phyloP scores from a whole-genome alignment of 1,140 invertebrate species.

The Hylaeus volcanicus region DNA sequence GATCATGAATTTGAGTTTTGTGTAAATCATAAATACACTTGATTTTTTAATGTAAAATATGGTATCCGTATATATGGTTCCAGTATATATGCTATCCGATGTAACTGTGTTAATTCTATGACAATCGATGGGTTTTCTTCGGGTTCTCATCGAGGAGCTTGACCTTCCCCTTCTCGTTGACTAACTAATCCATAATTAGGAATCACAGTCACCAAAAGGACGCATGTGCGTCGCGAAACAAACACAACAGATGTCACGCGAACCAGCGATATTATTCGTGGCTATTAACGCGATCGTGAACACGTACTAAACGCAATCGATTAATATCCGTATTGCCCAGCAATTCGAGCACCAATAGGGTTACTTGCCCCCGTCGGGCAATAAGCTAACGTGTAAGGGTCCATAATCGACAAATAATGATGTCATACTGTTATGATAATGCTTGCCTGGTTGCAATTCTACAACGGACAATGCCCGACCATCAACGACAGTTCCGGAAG shows the following conservation, averaged over 20 bases:
- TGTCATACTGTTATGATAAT: slow-evolving; percentile 40
- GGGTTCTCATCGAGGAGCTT: no score
- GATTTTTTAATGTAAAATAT: no score
- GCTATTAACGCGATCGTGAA: slow-evolving; percentile 34
- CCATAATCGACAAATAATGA: slow-evolving; percentile 48
- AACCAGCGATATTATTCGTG: not conserved
- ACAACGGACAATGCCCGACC: not conserved
- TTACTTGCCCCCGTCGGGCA: slow-evolving; percentile 37
- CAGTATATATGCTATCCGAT: no score
- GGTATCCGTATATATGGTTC: no score
- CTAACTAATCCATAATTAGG: no score
- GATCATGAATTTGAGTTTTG: no score
- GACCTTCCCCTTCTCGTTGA: no score
- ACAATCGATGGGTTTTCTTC: no score
- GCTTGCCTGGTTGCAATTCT: not conserved
- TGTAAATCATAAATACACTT: no score
- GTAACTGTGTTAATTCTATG: no score
- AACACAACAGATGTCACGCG: slow-evolving; percentile 8
- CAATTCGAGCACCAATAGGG: slow-evolving; percentile 29
- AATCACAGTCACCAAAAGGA: not conserved
- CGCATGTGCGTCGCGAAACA: not conserved
- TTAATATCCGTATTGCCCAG: slow-evolving; percentile 48
- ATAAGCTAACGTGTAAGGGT: slow-evolving; percentile 35
- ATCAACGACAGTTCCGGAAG: not conserved
- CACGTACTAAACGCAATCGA: slow-evolving; percentile 40